phyloP scores from a whole-genome alignment of 2,113 vertebrate species.

The Butorides virescens region DNA sequence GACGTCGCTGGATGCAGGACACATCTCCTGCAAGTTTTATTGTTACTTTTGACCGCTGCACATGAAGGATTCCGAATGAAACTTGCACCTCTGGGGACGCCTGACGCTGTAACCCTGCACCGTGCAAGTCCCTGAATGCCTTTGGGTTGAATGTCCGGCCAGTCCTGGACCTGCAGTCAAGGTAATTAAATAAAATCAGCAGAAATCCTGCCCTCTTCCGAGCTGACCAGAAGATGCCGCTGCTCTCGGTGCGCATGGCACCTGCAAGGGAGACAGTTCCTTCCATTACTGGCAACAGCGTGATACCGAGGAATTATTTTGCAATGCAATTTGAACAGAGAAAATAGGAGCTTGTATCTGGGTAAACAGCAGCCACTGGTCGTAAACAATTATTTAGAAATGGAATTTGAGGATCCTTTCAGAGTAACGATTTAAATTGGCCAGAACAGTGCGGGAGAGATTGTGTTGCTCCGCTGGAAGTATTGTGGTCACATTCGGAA shows the following conservation, averaged over 20 bases:
- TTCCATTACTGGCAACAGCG: background rate
- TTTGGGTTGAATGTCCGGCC: fast-evolving
- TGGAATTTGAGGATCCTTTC: background rate
- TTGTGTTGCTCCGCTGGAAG: background rate
- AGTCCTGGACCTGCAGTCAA: background rate
- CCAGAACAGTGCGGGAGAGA: background rate
- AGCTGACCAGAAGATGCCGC: background rate
- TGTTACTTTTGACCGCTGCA: background rate
- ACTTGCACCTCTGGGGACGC: background rate
- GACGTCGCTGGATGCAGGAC: background rate
- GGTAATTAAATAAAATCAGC: background rate
- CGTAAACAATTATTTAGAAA: background rate
- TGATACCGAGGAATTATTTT: background rate
- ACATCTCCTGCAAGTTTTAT: background rate
- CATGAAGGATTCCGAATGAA: background rate
- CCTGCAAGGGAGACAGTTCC: background rate
- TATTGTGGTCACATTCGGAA: background rate
- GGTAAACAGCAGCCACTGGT: background rate
- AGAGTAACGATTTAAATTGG: background rate
- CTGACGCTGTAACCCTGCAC: background rate
- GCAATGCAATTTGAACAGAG: background rate
- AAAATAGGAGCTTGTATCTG: background rate
- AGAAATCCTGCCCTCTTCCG: background rate
- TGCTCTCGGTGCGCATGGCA: background rate
- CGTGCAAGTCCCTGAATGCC: fast-evolving